A percentile compares a stretch with the other conserved stretches of the same genome.
These are phyloP conservation scores for Enteromius radiatus DNA, from an alignment of 2,797 vertebrate genomes.

Conservation along the genomic window DNA sequence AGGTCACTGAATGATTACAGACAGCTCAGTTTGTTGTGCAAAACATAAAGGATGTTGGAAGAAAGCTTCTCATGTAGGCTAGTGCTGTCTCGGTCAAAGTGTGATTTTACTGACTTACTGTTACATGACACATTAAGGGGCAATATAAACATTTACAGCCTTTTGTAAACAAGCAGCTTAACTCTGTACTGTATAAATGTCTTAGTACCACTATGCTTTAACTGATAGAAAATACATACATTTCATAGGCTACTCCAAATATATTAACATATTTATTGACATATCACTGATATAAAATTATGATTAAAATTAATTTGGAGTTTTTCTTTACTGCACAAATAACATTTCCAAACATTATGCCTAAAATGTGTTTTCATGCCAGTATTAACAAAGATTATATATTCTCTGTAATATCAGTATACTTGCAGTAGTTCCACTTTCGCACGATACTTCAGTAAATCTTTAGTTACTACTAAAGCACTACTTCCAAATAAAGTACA, in stretches of 20 bases:
- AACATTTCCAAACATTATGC: neutral
- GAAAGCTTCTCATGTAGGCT: neutral
- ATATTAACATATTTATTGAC: neutral
- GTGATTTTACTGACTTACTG: neutral
- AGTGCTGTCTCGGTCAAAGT: neutral
- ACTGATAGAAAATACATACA: neutral
- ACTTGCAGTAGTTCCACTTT: neutral
- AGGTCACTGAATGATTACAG: neutral
- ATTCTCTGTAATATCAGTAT: neutral
- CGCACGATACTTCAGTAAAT: neutral
- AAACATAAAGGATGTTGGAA: neutral
- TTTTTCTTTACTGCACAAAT: neutral
- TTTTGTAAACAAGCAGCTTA: neutral
- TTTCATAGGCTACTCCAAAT: neutral
- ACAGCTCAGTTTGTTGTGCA: neutral
- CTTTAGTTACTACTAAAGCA: neutral
- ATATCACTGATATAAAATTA: neutral
- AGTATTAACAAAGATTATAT: no score
- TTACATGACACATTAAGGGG: neutral
- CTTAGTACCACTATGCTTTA: neutral
- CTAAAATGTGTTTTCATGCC: neutral
- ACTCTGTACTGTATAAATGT: neutral
- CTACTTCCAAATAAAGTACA: neutral
- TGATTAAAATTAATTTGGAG: neutral
- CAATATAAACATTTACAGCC: neutral